A percentile compares a stretch with the other conserved stretches of the same genome.
These are phyloP conservation scores for Lasioglossum pauxillum DNA, from an alignment of 2,888 invertebrate genomes.

Conservation along the genomic window DNA sequence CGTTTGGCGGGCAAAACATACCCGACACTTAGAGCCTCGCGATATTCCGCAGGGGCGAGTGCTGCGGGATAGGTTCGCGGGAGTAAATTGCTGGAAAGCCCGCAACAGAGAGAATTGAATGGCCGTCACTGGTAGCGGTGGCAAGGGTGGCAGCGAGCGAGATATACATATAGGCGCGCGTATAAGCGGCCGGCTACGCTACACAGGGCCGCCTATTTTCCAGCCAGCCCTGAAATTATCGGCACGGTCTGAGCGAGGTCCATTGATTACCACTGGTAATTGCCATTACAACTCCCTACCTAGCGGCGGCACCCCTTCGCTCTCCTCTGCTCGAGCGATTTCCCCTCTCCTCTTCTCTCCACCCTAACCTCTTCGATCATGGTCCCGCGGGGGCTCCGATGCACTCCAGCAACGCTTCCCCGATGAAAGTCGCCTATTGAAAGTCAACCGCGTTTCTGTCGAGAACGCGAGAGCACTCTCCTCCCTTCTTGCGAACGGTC, in stretches of 20 bases:
- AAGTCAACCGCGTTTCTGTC: conserved; percentile 63
- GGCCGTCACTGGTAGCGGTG: conserved; percentile 19
- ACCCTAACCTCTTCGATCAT: conserved; percentile 28
- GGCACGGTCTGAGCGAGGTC: conserved; percentile 73
- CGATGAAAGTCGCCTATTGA: conserved; percentile 49
- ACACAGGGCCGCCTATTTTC: conserved; percentile 65
- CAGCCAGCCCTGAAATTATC: conserved; percentile 79
- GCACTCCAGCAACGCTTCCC: conserved; percentile 20
- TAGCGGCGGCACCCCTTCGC: conserved; percentile 42
- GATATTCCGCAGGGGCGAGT: conserved; percentile 5
- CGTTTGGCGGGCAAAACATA: background rate
- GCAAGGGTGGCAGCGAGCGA: background rate
- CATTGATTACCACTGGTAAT: conserved; percentile 81
- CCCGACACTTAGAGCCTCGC: conserved; percentile 12
- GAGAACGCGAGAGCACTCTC: conserved; percentile 9
- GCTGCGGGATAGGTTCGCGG: background rate
- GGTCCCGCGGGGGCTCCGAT: conserved; percentile 22
- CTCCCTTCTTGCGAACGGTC: background rate
- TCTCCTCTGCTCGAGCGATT: conserved; percentile 28
- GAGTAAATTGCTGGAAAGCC: conserved; percentile 33
- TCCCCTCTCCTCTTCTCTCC: conserved; percentile 3
- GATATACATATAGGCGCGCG: background rate
- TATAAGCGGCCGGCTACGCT: conserved; percentile 29
- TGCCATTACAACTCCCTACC: conserved; percentile 72
- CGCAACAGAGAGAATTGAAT: conserved; percentile 43